Base-by-base conservation (phyloP, 2,113 vertebrate species). In the Pontoporia blainvillei region DNA sequence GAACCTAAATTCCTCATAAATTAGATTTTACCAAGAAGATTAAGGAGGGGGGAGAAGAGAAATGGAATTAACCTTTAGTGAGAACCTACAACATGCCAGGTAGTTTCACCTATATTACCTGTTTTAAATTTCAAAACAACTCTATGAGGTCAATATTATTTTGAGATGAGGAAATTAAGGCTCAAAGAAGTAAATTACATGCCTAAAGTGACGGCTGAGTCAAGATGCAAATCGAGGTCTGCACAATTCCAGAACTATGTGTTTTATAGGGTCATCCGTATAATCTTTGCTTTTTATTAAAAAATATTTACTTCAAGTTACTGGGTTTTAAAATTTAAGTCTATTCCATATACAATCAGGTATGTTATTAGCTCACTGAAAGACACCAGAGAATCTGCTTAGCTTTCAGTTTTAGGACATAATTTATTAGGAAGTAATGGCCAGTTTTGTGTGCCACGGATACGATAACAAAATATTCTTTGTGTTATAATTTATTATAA, bases 241-340 rank as follows among this genome's bases (percentile, higher is more conserved):
- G 44, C 25, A 14, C 21, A n/a, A 78, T 62, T 86, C 41, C 57
- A n/a, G 87, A 87, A 23, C 13, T 15, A 59, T 6, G 27, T 36
- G 34, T 31, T 54, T 59, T 85, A 46, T 1, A 52, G 20, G 57
- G 66, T 52, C 29, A 36, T 18, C 66, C 57, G 6, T 21, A 44
- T 46, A 93, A 93, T 61, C 46, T 62, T 95, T 78, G 29, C 41
- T 94, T 83, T 90, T 85, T 21, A 85, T 69, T 57, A 79, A 81
- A 85, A 84, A 84, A 44, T 49, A 82, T 20, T 59, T 82, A 84
- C 44, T 96, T 83, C 52, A 62, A 78, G 71, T 79, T 52, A 61
- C 1, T 10, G 69, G 36, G 72, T 41, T 91, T 93, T 72, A 76
- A 54, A 25, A 54, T 4, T 49, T n/a, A n/a, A n/a, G 39, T 23